These are phyloP conservation scores for Pectinophora gossypiella DNA, from an alignment of 1,140 invertebrate genomes.

Conservation along the genomic window DNA sequence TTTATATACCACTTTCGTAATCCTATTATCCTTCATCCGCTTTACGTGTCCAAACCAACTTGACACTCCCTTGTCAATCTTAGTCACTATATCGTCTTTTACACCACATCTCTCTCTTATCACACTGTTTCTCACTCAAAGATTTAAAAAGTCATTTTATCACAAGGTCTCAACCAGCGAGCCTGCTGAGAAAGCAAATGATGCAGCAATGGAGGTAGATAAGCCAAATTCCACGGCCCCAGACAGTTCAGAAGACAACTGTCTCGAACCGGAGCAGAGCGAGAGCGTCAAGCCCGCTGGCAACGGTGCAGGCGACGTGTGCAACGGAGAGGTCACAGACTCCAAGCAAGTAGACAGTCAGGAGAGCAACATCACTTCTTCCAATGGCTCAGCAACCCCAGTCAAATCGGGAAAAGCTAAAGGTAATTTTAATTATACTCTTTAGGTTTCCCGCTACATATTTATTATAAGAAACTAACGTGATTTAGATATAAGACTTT, in stretches of 20 bases:
- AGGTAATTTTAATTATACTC: slow-evolving; percentile 33
- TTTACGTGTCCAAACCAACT: too few relatives aligned
- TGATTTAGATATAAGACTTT: too few relatives aligned
- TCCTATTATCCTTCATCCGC: too few relatives aligned
- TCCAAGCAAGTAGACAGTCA: slow-evolving; percentile 76
- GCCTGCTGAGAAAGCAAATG: slow-evolving; percentile 41
- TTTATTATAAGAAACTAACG: too few relatives aligned
- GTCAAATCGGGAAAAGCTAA: slow-evolving; percentile 42
- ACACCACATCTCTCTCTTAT: too few relatives aligned
- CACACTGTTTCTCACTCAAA: too few relatives aligned
- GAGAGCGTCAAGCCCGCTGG: slow-evolving; percentile 51
- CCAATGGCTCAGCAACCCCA: slow-evolving; percentile 59
- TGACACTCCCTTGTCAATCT: too few relatives aligned
- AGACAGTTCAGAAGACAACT: slow-evolving; percentile 77
- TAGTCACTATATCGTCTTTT: too few relatives aligned
- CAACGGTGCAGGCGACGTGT: slow-evolving; percentile 53
- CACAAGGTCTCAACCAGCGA: slow-evolving; percentile 76
- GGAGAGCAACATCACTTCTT: slow-evolving; percentile 68
- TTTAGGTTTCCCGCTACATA: too few relatives aligned
- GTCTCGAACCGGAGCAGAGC: slow-evolving; percentile 72
- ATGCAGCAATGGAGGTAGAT: slow-evolving; percentile 44
- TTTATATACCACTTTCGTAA: too few relatives aligned
- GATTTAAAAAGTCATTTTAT: too few relatives aligned
- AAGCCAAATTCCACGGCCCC: slow-evolving; percentile 66
- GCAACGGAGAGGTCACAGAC: slow-evolving; percentile 69